Evolutionary conservation across 1,140 invertebrate species (phyloP).

Genomic region (Homarus americanus): DNA sequence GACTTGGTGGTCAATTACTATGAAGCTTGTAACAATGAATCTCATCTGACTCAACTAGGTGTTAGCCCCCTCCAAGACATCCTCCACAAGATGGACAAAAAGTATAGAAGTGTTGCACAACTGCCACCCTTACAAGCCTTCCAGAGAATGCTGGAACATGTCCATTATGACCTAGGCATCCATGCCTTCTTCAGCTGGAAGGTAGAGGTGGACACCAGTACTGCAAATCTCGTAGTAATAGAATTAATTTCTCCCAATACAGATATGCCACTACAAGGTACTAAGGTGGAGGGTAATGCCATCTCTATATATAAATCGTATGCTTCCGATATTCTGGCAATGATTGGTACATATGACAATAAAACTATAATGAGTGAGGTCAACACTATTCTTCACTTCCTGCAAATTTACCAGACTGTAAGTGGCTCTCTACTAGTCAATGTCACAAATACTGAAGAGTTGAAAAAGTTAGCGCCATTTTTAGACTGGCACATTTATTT

Average conservation of each 20-base stretch:
- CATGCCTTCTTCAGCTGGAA: slow-evolving; percentile 56
- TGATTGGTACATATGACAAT: slow-evolving; percentile 38
- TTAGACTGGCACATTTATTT: slow-evolving; percentile 56
- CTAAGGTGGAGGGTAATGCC: slow-evolving; percentile 13
- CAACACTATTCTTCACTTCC: not conserved
- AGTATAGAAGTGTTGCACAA: not conserved
- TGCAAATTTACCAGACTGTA: slow-evolving; percentile 24
- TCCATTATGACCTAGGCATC: slow-evolving; percentile 37
- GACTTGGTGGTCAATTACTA: slow-evolving; percentile 24
- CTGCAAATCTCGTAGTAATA: slow-evolving; percentile 34
- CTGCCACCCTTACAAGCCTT: slow-evolving; percentile 32
- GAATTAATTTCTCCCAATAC: slow-evolving; percentile 29
- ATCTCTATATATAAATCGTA: slow-evolving; percentile 19
- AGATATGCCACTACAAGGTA: slow-evolving; percentile 42
- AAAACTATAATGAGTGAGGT: slow-evolving; percentile 14
- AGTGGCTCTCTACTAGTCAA: slow-evolving; percentile 39
- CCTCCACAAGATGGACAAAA: slow-evolving; percentile 41
- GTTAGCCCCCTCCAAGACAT: slow-evolving; percentile 26
- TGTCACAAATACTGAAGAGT: slow-evolving; percentile 9
- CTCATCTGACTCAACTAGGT: not conserved
- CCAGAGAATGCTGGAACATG: slow-evolving; percentile 39
- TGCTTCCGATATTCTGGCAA: slow-evolving; percentile 32
- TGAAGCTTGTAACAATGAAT: slow-evolving; percentile 39
- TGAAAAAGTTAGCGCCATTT: slow-evolving; percentile 34
- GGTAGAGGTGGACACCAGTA: slow-evolving; percentile 38